A percentile compares a stretch with the other conserved stretches of the same genome.
These are phyloP conservation scores for Strigamia maritima DNA, from an alignment of 2,888 invertebrate species.

Conservation along the genomic window DNA sequence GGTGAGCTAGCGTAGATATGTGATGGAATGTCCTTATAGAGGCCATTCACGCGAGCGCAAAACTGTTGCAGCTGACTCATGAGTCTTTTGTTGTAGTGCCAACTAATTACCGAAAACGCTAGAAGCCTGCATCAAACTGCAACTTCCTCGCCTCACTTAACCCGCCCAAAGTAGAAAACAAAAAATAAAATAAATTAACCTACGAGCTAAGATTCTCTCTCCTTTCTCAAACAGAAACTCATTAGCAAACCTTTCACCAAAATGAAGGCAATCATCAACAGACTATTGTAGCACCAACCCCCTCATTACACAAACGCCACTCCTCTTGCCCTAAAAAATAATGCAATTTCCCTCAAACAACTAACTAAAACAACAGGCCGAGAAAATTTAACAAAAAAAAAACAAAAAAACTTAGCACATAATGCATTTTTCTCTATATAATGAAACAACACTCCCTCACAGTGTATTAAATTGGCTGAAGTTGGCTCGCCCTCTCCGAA, in stretches of 20 bases:
- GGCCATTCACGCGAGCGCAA: constrained; percentile 27
- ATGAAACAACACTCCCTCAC: constrained; percentile 9
- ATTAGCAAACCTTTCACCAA: constrained; percentile 31
- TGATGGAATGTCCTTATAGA: constrained; percentile 22
- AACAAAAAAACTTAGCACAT: background rate
- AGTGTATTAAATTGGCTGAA: constrained; percentile 19
- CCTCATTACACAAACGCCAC: constrained; percentile 19
- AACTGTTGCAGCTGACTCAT: constrained; percentile 34
- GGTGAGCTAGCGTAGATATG: constrained; percentile 7
- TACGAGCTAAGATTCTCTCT: background rate
- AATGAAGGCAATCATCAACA: constrained; percentile 17
- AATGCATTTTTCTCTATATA: background rate
- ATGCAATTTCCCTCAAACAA: background rate
- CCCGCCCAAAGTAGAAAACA: background rate
- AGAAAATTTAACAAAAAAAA: background rate
- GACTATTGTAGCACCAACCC: constrained; percentile 25
- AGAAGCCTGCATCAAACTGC: constrained; percentile 30
- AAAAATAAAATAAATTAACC: constrained; percentile 14
- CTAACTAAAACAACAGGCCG: background rate
- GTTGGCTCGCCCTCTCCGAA: constrained; percentile 6
- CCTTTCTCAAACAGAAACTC: constrained; percentile 38
- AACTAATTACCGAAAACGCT: constrained; percentile 34
- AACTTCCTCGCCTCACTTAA: constrained; percentile 27
- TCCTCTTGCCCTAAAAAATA: constrained; percentile 16
- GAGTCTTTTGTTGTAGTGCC: constrained; percentile 23